These are phyloP conservation scores for Laterallus jamaicensis DNA, from an alignment of 2,113 vertebrate genomes.

Conservation along the genomic window DNA sequence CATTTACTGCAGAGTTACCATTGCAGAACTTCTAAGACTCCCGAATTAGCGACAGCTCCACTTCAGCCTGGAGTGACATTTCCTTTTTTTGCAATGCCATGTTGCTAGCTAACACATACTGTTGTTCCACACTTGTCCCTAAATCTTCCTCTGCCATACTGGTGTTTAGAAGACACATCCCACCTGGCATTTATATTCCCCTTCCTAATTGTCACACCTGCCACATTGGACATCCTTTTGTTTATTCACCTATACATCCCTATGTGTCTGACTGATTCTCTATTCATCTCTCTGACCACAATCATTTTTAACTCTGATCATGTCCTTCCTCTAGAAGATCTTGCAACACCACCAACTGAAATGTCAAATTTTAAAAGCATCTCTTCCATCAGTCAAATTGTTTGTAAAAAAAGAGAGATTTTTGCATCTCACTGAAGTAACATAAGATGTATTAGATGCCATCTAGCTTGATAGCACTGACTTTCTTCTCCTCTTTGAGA, in stretches of 20 bases:
- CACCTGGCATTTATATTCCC: not conserved
- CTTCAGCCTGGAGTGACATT: not conserved
- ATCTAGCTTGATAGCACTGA: not conserved
- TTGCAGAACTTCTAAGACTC: not conserved
- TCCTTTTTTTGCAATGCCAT: not conserved
- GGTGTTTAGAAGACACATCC: not conserved
- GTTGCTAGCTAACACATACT: not conserved
- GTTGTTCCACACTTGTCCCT: not conserved
- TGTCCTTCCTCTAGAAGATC: not conserved
- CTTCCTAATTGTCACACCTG: not conserved
- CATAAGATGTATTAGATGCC: not conserved
- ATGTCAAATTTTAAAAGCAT: conserved; percentile 8
- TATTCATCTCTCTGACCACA: not conserved
- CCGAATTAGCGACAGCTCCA: not conserved
- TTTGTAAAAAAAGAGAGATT: not conserved
- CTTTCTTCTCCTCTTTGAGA: not conserved
- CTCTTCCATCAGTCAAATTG: not conserved
- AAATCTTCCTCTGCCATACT: not conserved
- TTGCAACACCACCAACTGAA: not conserved
- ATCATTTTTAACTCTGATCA: not conserved
- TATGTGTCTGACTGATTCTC: not conserved
- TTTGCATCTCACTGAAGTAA: not conserved
- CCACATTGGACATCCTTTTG: not conserved
- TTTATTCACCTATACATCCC: not conserved
- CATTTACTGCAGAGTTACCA: not conserved